These are phyloP conservation scores for Chloropsis hardwickii DNA, from an alignment of 2,113 vertebrate species.

Conservation along the genomic window DNA sequence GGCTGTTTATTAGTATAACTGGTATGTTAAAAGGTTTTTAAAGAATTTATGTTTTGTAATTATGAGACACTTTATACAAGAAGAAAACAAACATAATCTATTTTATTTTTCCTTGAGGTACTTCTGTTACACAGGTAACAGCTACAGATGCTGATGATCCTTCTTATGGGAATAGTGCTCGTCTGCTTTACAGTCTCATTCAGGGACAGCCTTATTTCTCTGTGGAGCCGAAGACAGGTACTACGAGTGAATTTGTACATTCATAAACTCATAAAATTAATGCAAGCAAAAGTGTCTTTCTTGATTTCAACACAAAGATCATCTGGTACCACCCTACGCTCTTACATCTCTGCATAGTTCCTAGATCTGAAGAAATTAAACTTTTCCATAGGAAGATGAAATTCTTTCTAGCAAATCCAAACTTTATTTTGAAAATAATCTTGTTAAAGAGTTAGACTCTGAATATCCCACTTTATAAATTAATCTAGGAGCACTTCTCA, in stretches of 20 bases:
- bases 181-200: slow-evolving; percentile 88
- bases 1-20: background rate
- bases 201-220: slow-evolving; percentile 96
- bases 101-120: slow-evolving; percentile 75
- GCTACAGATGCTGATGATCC: slow-evolving; percentile 91
- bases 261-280: background rate
- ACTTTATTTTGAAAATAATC: background rate
- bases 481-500: background rate
- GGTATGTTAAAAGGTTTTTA: background rate
- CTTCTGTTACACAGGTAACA: slow-evolving; percentile 89
- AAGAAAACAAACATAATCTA: background rate
- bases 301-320: background rate
- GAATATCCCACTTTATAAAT: background rate
- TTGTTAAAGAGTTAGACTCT: background rate
- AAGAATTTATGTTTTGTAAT: background rate
- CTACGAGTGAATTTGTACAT: background rate
- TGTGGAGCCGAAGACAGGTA: slow-evolving; percentile 94
- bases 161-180: slow-evolving; percentile 82
- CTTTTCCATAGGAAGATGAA: background rate
- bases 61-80: background rate
- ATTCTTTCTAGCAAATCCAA: background rate
- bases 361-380: background rate
- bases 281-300: background rate
- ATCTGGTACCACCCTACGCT: fast-evolving
- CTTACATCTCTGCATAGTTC: background rate